A percentile compares a stretch with the other conserved stretches of the same genome.
Conservation (phyloP, 2,113 vertebrate species). For the Oreochromis tanganicae region DNA sequence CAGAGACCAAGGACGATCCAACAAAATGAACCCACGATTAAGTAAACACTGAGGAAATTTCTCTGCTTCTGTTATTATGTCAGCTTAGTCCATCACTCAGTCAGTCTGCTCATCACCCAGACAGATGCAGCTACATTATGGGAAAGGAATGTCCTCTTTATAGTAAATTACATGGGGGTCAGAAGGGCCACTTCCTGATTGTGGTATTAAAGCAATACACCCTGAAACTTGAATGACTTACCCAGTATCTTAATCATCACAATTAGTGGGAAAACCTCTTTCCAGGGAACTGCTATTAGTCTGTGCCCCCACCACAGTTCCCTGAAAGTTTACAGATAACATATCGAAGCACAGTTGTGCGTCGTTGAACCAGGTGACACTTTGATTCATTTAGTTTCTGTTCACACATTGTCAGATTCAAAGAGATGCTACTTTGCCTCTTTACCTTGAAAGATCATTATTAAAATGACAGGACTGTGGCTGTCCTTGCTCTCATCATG, state of each 20-base stretch:
- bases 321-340: not conserved
- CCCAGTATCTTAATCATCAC: not conserved
- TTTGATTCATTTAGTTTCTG: not conserved
- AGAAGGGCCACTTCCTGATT: constrained; percentile 34
- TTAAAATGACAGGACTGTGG: not conserved
- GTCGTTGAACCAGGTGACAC: not conserved
- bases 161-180: constrained; percentile 11
- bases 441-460: not conserved
- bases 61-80: not conserved
- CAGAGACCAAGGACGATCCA: not conserved
- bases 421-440: not conserved
- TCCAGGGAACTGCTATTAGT: not conserved
- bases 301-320: not conserved
- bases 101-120: not conserved
- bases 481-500: not conserved
- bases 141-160: constrained; percentile 41
- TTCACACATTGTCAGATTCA: not conserved
- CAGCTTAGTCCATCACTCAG: not conserved
- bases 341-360: not conserved
- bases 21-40: not conserved
- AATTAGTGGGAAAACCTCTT: not conserved
- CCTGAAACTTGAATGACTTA: not conserved
- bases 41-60: not conserved
- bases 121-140: constrained; percentile 21
- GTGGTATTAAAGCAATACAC: not conserved